Percentiles rank a stretch among this genome's conserved stretches.
phyloP scores from a whole-genome alignment of 2,113 vertebrate species.

The Ptychochromis oligacanthus region DNA sequence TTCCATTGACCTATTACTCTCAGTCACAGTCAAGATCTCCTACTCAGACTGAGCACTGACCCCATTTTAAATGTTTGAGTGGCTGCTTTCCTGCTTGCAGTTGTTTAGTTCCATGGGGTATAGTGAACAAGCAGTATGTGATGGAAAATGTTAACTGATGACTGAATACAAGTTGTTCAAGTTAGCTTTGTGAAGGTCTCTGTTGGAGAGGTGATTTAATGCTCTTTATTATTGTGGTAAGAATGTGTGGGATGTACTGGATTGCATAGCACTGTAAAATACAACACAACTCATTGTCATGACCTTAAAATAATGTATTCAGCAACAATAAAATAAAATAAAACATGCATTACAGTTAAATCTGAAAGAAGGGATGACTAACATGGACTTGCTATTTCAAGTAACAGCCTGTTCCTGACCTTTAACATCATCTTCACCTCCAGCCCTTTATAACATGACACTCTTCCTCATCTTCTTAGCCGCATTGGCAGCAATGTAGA shows the following conservation, averaged over 20 bases:
- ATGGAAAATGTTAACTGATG: background rate
- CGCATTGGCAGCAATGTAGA: constrained; percentile 97
- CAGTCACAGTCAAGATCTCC: constrained; percentile 20
- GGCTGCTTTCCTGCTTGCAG: background rate
- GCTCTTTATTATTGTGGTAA: background rate
- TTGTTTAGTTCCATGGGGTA: background rate
- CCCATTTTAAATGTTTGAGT: background rate
- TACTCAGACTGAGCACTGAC: background rate
- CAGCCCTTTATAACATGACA: constrained; percentile 7
- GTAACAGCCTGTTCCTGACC: background rate
- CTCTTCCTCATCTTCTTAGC: constrained; percentile 70
- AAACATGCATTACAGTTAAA: background rate
- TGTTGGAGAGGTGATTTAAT: background rate
- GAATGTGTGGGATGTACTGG: too few species aligned
- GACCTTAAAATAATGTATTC: background rate
- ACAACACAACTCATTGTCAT: background rate
- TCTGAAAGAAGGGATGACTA: background rate
- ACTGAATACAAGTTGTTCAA: background rate
- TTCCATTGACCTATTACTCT: constrained; percentile 46
- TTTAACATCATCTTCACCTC: background rate
- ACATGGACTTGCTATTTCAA: accelerated
- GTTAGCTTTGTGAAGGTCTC: background rate
- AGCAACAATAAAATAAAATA: too few species aligned
- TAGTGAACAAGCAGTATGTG: background rate
- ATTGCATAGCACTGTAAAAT: background rate